Evolutionary conservation across 2,797 vertebrate genomes (phyloP).

Genomic region (Pelodytes ibericus): DNA sequence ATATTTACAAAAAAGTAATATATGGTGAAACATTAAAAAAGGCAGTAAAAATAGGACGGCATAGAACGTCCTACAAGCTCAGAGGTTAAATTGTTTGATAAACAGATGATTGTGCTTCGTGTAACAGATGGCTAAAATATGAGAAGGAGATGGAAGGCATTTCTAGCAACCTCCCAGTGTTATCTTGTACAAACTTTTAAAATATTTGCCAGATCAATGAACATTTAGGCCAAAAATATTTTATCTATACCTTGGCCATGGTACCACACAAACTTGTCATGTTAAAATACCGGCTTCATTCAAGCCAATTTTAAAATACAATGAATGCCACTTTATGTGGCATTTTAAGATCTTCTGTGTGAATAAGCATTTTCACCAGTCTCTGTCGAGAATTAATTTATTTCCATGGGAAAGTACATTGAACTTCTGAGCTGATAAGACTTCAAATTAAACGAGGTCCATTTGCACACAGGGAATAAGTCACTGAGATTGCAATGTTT

Average conservation of each 20-base stretch:
- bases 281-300: neutral
- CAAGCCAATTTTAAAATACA: neutral
- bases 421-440: slow-evolving; percentile 6
- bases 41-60: too few relatives aligned
- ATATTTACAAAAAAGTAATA: too few relatives aligned
- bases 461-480: neutral
- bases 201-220: too few relatives aligned
- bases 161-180: too few relatives aligned
- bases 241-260: neutral
- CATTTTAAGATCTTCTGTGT: neutral
- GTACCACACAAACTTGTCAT: neutral
- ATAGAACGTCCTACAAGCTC: too few relatives aligned
- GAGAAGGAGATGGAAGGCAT: too few relatives aligned
- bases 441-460: neutral
- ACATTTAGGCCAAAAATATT: too few relatives aligned
- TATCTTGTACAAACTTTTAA: too few relatives aligned
- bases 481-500: neutral
- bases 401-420: slow-evolving; percentile 14
- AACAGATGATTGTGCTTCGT: too few relatives aligned
- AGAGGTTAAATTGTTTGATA: too few relatives aligned
- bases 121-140: too few relatives aligned
- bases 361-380: neutral
- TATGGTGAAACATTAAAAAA: too few relatives aligned
- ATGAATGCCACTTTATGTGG: slow-evolving; percentile 4
- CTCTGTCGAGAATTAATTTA: slow-evolving; percentile 13